Evolutionary conservation across 2,888 invertebrate species (phyloP).

Genomic region (Hydroisotoma schaefferi): DNA sequence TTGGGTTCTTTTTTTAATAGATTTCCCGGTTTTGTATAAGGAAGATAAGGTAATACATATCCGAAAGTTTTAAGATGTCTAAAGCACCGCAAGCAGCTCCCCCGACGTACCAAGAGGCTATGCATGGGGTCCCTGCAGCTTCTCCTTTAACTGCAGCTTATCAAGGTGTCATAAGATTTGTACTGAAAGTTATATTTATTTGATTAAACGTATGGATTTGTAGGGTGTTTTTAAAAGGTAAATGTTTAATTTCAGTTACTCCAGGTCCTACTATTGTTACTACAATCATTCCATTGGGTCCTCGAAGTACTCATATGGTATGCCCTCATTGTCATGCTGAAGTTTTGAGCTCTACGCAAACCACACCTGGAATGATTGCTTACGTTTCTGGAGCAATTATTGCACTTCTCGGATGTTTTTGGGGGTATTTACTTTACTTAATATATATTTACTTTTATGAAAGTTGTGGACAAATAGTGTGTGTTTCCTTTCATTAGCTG

Average conservation of each 20-base stretch:
- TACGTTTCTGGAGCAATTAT: slow-evolving; percentile 77
- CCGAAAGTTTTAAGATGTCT: slow-evolving; percentile 2
- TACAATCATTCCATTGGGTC: slow-evolving; percentile 76
- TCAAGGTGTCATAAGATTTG: no score
- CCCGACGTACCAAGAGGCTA: slow-evolving; percentile 7
- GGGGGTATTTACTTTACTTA: no score
- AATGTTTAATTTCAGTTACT: no score
- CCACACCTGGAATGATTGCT: slow-evolving; percentile 79
- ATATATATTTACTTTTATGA: no score
- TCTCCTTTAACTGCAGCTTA: slow-evolving; percentile 5
- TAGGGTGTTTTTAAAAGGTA: no score
- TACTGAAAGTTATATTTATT: no score
- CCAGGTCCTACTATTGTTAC: slow-evolving; percentile 66
- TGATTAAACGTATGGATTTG: no score
- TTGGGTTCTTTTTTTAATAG: no score
- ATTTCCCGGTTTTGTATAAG: no score
- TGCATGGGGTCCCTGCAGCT: slow-evolving; percentile 5
- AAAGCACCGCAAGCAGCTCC: slow-evolving; percentile 4
- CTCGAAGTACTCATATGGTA: slow-evolving; percentile 80
- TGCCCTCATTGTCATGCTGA: slow-evolving; percentile 83
- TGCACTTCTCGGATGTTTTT: slow-evolving; percentile 69
- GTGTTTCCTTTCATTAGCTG: no score
- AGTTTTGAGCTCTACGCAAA: slow-evolving; percentile 74
- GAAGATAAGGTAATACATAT: no score
- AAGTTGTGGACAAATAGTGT: no score